Percentiles rank a stretch among this genome's conserved stretches.
Conservation (phyloP, 1,140 invertebrate species). For the Penaeus chinensis region DNA sequence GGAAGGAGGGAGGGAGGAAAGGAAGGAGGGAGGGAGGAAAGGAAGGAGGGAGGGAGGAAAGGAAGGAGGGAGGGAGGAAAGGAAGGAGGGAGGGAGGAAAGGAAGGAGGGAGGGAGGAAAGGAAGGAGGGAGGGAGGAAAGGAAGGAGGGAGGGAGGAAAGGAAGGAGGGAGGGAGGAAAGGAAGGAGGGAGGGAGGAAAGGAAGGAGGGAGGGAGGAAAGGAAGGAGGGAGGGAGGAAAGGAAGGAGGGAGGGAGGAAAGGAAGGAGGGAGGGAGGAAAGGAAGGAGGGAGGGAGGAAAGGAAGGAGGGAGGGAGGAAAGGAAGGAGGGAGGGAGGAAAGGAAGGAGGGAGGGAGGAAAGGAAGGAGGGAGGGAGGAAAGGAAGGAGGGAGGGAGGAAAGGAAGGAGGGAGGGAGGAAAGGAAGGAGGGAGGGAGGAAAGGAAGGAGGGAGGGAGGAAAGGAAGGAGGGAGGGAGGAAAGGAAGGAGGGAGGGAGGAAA, state of each 20-base stretch:
- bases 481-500: not conserved
- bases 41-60: not conserved
- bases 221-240: not conserved
- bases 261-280: not conserved
- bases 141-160: too few relatives aligned
- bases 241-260: not conserved
- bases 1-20: not conserved
- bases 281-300: not conserved
- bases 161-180: not conserved
- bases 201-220: not conserved
- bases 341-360: too few relatives aligned
- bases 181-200: not conserved
- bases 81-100: too few relatives aligned
- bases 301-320: too few relatives aligned
- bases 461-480: not conserved
- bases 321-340: not conserved
- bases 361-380: too few relatives aligned
- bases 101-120: not conserved
- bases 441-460: not conserved
- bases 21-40: not conserved
- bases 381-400: not conserved
- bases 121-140: too few relatives aligned
- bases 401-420: not conserved
- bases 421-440: not conserved
- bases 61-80: not conserved